Evolutionary conservation across 2,113 vertebrate species (phyloP), one percentile per base, ranked within the genome.

Genomic region (Vidua macroura): DNA sequence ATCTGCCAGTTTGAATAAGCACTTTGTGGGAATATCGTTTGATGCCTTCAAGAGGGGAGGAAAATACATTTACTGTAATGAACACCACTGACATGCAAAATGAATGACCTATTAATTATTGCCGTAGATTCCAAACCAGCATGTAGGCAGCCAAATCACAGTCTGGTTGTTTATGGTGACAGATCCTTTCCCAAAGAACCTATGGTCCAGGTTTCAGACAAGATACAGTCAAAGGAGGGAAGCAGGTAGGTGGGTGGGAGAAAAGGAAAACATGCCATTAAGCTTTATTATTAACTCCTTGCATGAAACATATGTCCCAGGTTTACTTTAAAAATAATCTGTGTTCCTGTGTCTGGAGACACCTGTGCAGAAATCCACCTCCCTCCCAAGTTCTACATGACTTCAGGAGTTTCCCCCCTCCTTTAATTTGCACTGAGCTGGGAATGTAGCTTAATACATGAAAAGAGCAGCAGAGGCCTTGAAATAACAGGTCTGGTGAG

Each of bases 401-500:
- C 46, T 92, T 67, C 11, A 16, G 41, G 44, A 55, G 56, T 41
- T 39, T 3, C 6, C 3, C 3, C 6, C 11, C 11, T 10, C 6
- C 27, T 74, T 92, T 95, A 67, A 85, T 85, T 91, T 92, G 64
- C 66, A 39, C 37, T 56, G 64, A 68, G 76, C 72, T 72, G 72
- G 27, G 60, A 64, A 75, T 41, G 70, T 23, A 82, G 93, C 55
- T 96, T 77, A 79, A 9, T 35, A 78, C 53, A 93, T 90, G 79
- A 94, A 94, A 88, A 94, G 73, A 82, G 37, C 52, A 92, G 73
- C 66, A 56, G 68, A 94, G 60, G 49, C 73, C 92, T 72, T 92
- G 85, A 93, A 96, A 95, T 72, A 95, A 97, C 96, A 96, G 91
- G 85, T 96, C 94, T 77, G 95, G 90, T 95, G 88, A 96, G 94